phyloP scores from a whole-genome alignment of 2,113 vertebrate genomes.

The Microtus montanus region DNA sequence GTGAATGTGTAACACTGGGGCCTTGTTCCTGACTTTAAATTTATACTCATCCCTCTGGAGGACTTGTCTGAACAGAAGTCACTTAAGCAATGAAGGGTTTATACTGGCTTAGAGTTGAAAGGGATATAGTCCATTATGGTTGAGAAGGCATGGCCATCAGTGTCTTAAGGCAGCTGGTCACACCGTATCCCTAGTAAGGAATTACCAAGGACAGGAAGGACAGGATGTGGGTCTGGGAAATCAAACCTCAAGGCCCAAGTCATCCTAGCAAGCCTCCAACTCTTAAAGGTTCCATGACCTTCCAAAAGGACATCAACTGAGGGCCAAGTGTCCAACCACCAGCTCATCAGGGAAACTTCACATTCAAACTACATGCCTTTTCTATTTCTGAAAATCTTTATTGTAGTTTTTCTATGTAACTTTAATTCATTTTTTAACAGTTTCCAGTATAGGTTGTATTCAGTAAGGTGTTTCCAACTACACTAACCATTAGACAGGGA shows the following conservation, averaged over 20 bases:
- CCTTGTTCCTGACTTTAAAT: conserved; percentile 36
- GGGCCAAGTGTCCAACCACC: neutral
- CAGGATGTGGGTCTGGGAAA: too few species aligned
- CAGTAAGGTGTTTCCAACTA: neutral
- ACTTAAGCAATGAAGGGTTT: neutral
- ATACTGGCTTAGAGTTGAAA: neutral
- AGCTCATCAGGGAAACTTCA: neutral
- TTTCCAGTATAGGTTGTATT: neutral
- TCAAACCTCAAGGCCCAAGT: too few species aligned
- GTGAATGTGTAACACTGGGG: neutral
- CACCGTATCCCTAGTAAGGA: neutral
- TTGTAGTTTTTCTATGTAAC: neutral
- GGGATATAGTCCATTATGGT: neutral
- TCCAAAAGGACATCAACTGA: neutral
- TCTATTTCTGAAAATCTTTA: neutral
- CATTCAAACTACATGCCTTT: neutral
- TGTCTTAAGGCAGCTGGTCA: neutral
- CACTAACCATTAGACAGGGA: neutral
- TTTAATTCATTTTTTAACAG: conserved; percentile 47
- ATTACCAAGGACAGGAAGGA: neutral
- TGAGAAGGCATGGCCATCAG: neutral
- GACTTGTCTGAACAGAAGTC: neutral
- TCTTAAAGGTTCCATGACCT: neutral
- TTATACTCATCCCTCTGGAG: neutral
- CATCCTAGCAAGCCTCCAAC: too few species aligned